Conservation (phyloP, 1,140 invertebrate genomes). For the Drosophila ficusphila region DNA sequence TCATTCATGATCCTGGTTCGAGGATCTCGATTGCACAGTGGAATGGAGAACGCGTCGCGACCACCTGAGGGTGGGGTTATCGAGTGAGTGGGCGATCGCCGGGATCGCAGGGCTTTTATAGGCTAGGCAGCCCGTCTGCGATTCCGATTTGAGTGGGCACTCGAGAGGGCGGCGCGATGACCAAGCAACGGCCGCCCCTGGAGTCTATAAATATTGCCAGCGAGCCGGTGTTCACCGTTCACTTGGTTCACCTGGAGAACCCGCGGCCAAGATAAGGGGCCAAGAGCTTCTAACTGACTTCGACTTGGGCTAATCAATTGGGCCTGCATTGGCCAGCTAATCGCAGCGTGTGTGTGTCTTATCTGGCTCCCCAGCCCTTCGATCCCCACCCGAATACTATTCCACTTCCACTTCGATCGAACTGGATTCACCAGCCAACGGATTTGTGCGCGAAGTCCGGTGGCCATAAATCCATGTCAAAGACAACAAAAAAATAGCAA, state of each 20-base stretch:
- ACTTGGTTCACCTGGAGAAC: no score
- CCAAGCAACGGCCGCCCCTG: conserved; percentile 48
- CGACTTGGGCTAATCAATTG: conserved; percentile 45
- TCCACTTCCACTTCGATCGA: background rate
- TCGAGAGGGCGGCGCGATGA: conserved; percentile 49
- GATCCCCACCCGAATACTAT: background rate
- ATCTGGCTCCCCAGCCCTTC: conserved; percentile 20
- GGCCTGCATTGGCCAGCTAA: conserved; percentile 26
- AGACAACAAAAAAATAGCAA: conserved; percentile 3
- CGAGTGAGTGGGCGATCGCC: conserved; percentile 42
- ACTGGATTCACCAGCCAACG: conserved; percentile 22
- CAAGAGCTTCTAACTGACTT: no score
- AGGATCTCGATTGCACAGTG: background rate
- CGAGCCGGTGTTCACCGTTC: no score
- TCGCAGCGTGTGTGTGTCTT: conserved; percentile 34
- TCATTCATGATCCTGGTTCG: conserved; percentile 40
- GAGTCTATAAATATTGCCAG: conserved; percentile 65
- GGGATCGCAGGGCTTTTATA: conserved; percentile 59
- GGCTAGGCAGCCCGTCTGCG: conserved; percentile 13
- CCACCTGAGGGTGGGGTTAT: conserved; percentile 12
- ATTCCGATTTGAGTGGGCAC: conserved; percentile 25
- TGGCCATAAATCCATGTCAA: conserved; percentile 46
- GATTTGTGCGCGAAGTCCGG: conserved; percentile 7
- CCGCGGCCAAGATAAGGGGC: no score
- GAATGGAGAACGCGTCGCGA: conserved; percentile 13